Conservation (phyloP, 1,140 invertebrate genomes). For the Hydropsyche tenuis region DNA sequence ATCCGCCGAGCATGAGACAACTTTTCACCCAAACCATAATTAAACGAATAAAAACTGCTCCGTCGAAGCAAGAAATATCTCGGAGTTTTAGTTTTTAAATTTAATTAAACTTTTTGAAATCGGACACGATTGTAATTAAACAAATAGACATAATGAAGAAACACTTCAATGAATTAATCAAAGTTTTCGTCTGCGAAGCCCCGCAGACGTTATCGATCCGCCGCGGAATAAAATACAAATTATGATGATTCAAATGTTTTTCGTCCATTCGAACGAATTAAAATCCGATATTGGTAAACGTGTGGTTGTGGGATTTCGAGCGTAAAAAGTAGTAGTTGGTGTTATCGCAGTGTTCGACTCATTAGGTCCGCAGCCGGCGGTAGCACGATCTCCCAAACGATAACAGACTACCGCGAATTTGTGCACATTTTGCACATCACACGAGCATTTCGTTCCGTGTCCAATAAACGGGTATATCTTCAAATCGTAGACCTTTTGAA, state of each 20-base stretch:
- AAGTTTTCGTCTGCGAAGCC: too few relatives aligned
- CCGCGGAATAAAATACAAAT: constrained; percentile 17
- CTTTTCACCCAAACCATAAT: constrained; percentile 31
- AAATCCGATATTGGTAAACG: too few relatives aligned
- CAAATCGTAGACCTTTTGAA: too few relatives aligned
- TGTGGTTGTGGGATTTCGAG: too few relatives aligned
- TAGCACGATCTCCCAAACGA: too few relatives aligned
- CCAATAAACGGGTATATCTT: too few relatives aligned
- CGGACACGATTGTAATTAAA: background rate
- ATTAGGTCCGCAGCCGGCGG: constrained; percentile 30
- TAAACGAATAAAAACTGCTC: constrained; percentile 14
- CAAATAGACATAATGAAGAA: background rate
- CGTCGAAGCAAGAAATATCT: background rate
- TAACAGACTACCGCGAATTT: too few relatives aligned
- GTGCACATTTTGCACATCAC: too few relatives aligned
- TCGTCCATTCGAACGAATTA: background rate
- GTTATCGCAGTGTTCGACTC: constrained; percentile 27
- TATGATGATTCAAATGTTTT: constrained; percentile 11
- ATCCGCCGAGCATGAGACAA: constrained; percentile 14
- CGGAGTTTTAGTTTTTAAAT: background rate
- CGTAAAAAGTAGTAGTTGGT: background rate
- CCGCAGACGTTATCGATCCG: background rate
- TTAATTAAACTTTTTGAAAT: background rate
- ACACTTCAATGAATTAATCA: too few relatives aligned
- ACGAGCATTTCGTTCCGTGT: too few relatives aligned